phyloP scores from a whole-genome alignment of 2,113 vertebrate genomes.

The Tautogolabrus adspersus region DNA sequence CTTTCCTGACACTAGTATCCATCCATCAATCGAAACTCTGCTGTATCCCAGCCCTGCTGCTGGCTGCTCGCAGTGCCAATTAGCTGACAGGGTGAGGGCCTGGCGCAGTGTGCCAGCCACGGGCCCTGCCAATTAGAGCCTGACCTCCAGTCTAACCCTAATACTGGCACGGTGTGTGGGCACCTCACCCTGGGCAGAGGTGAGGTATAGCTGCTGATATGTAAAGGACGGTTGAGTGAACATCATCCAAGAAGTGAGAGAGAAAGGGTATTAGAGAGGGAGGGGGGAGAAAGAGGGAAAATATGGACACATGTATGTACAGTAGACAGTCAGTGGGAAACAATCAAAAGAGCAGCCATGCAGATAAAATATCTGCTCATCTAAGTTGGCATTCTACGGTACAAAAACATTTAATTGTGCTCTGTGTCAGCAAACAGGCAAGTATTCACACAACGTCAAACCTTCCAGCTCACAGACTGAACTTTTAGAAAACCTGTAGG shows the following conservation, averaged over 20 bases:
- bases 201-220: slow-evolving; percentile 37
- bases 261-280: slow-evolving; percentile 2
- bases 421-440: not conserved
- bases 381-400: slow-evolving; percentile 5
- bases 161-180: slow-evolving; percentile 69
- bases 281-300: slow-evolving; percentile 1
- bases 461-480: not conserved
- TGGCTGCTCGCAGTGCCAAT: slow-evolving; percentile 72
- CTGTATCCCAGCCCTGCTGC: slow-evolving; percentile 29
- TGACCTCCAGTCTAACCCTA: slow-evolving; percentile 60
- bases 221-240: slow-evolving; percentile 57
- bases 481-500: not conserved
- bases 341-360: not conserved
- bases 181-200: slow-evolving; percentile 62
- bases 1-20: slow-evolving; percentile 71
- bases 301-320: not conserved
- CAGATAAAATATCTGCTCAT: slow-evolving; percentile 18
- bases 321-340: not conserved
- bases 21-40: slow-evolving; percentile 73
- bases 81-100: slow-evolving; percentile 70
- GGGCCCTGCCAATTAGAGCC: slow-evolving; percentile 73
- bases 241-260: slow-evolving; percentile 19
- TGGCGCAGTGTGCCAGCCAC: slow-evolving; percentile 60
- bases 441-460: not conserved
- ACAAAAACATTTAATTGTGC: slow-evolving; percentile 17